Evolutionary conservation across 2,797 vertebrate species (phyloP), one percentile per base, ranked within the genome.

Genomic region (Neomorphus geoffroyi): DNA sequence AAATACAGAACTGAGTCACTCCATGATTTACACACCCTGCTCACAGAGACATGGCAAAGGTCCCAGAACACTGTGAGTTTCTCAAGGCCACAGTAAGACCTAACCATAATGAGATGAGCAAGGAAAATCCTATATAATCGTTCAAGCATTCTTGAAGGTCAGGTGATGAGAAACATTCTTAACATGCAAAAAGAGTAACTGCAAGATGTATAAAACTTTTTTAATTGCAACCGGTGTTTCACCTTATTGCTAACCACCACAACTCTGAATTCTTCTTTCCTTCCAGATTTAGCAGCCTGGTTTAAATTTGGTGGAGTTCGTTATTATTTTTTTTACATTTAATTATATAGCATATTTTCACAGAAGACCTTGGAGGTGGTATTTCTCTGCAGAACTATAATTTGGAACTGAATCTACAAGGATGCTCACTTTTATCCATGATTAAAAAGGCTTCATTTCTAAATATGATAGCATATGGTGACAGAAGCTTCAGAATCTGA

Each of bases 51-150:
- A 45, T 79, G 82, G 80, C 67, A 96, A 90, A 93, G n/a, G 51
- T 90, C 86, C 84, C 77, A 91, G 92, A 93, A 90, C 41, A 90
- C 21, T 48, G 18, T 74, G 73, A 82, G 43, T 54, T 87, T 92
- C 61, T 78, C 65, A 90, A 88, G 64, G 46, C 33, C 67, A 66
- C 56, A 67, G 28, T 53, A 74, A 69, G 45, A 91, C 14, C 14
- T 43, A 80, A 23, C 18, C 4, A 18, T 70, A 83, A 72, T 15
- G 17, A 85, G 35, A 16, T 28, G 46, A 72, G 13, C 48, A 83
- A 91, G 69, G 12, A 46, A 53, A 72, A 80, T 54, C 5, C 78
- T 62, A 33, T 28, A 6, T 9, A 11, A 51, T 53, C 5, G 1
- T 65, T 85, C 39, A 58, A 11, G 1, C 13, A 45, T 71, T 88